Evolutionary conservation across 2,888 invertebrate species (phyloP).

Genomic region (Phrixothrix hirtus): DNA sequence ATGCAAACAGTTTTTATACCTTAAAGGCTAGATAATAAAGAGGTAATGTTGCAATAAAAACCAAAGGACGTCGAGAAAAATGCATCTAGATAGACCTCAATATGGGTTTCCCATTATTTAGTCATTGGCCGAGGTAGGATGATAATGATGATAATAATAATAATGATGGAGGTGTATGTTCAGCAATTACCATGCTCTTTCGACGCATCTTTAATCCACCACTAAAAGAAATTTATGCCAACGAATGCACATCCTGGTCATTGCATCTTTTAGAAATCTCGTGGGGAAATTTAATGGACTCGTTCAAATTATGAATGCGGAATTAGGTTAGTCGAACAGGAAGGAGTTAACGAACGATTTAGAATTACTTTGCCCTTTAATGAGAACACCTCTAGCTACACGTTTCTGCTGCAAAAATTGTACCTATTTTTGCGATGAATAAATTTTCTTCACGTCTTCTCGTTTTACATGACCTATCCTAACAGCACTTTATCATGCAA

Average conservation of each 20-base stretch:
- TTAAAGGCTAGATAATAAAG: slow-evolving; percentile 29
- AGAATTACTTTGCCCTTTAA: slow-evolving; percentile 10
- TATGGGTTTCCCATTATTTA: slow-evolving; percentile 23
- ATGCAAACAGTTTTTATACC: slow-evolving; percentile 25
- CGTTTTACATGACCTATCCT: slow-evolving; percentile 46
- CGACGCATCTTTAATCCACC: slow-evolving; percentile 1
- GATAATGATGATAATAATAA: slow-evolving; percentile 7
- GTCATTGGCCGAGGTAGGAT: slow-evolving; percentile 26
- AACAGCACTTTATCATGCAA: slow-evolving; percentile 47
- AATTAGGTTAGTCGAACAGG: slow-evolving; percentile 43
- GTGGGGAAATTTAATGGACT: slow-evolving; percentile 33
- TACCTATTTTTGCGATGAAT: no score
- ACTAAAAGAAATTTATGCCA: slow-evolving; percentile 17
- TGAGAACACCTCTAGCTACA: slow-evolving; percentile 1
- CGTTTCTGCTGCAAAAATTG: slow-evolving; percentile 3
- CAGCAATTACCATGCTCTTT: slow-evolving; percentile 4
- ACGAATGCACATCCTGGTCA: slow-evolving; percentile 24
- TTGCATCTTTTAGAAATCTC: slow-evolving; percentile 39
- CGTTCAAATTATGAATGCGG: slow-evolving; percentile 36
- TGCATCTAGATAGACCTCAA: slow-evolving; percentile 24
- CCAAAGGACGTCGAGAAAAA: slow-evolving; percentile 22
- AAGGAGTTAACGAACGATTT: slow-evolving; percentile 19
- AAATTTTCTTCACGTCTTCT: slow-evolving; percentile 45
- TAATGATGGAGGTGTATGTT: neutral
- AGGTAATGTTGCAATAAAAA: slow-evolving; percentile 26